These are phyloP conservation scores for Digitonthophagus gazella DNA, from an alignment of 2,888 invertebrate genomes.

Conservation along the genomic window DNA sequence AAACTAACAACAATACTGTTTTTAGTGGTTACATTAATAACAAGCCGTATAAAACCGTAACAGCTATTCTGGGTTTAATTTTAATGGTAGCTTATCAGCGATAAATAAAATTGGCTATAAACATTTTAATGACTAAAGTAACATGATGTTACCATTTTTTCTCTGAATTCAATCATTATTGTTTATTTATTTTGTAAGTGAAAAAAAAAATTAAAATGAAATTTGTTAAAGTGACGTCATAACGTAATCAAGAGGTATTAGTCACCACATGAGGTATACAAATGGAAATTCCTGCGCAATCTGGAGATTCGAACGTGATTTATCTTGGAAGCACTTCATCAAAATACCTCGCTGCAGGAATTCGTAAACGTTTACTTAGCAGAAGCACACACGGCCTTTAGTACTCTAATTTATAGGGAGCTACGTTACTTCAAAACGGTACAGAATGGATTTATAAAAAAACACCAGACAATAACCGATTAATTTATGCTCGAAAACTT, in stretches of 20 bases:
- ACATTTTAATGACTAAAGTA: neutral
- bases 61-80: neutral
- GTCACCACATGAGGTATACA: neutral
- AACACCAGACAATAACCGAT: neutral
- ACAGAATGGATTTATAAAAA: neutral
- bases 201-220: too few relatives aligned
- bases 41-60: neutral
- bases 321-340: neutral
- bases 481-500: neutral
- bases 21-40: neutral
- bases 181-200: too few relatives aligned
- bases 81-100: neutral
- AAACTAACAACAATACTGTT: neutral
- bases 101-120: neutral
- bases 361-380: neutral
- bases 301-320: neutral
- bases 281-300: neutral
- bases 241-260: neutral
- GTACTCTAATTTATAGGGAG: neutral
- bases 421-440: neutral
- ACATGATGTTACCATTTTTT: neutral
- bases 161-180: too few relatives aligned
- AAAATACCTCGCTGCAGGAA: neutral
- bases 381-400: neutral
- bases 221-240: neutral